These are phyloP conservation scores for Semotilus atromaculatus DNA, from an alignment of 2,797 vertebrate genomes.

Conservation along the genomic window DNA sequence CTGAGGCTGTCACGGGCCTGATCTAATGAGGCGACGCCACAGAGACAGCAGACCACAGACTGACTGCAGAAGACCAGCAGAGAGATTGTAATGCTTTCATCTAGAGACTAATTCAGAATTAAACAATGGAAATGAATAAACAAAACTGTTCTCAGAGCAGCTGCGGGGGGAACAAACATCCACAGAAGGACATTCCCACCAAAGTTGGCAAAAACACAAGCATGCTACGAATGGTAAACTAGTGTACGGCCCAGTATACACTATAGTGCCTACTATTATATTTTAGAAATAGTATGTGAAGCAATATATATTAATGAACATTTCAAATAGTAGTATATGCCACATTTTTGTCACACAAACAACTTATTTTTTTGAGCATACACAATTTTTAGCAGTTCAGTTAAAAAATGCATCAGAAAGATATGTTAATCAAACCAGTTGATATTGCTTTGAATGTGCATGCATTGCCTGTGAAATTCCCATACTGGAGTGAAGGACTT, in stretches of 20 bases:
- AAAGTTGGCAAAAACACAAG: neutral
- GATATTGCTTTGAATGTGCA: neutral
- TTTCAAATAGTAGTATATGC: neutral
- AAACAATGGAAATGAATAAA: neutral
- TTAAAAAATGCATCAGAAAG: neutral
- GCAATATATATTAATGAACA: neutral
- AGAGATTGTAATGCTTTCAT: neutral
- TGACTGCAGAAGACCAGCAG: neutral
- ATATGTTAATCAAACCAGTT: neutral
- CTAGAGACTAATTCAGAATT: neutral
- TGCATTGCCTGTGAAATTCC: neutral
- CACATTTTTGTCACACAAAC: neutral
- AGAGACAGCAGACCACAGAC: neutral
- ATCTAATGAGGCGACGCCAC: neutral
- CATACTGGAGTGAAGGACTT: neutral
- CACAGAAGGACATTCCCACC: neutral
- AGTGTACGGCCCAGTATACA: no score
- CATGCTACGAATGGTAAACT: neutral
- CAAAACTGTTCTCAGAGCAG: neutral
- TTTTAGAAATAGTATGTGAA: neutral
- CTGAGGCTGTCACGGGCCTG: constrained; percentile 36
- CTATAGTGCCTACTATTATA: neutral
- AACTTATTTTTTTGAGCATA: neutral
- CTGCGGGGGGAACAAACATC: neutral
- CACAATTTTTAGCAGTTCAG: neutral